Percentiles rank a stretch among this genome's conserved stretches.
These are phyloP conservation scores for Ypsolopha sequella DNA, from an alignment of 2,888 invertebrate species.

Conservation along the genomic window DNA sequence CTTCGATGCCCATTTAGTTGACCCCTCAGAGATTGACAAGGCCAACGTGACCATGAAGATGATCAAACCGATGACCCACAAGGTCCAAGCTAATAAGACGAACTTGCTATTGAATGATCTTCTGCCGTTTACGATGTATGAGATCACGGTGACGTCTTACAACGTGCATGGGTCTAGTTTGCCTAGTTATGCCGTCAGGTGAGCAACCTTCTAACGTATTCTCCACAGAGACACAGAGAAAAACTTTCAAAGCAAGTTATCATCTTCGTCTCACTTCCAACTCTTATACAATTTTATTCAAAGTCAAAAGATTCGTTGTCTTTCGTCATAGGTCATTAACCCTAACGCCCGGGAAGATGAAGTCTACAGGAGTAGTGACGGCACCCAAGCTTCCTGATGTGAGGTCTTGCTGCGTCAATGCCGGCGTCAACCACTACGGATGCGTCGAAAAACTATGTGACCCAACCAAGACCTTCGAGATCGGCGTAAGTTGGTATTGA, in stretches of 20 bases:
- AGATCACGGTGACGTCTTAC: conserved; percentile 78
- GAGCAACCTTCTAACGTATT: conserved; percentile 11
- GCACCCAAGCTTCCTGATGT: conserved; percentile 83
- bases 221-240: background rate
- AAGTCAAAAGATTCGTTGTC: background rate
- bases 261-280: too few species aligned
- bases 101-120: conserved; percentile 73
- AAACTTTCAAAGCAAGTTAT: background rate
- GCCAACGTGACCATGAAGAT: conserved; percentile 31
- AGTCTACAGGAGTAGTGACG: conserved; percentile 65
- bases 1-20: conserved; percentile 73
- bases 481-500: conserved; percentile 39
- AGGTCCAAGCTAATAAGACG: conserved; percentile 72
- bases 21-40: conserved; percentile 51
- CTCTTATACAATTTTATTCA: background rate
- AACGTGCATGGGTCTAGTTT: conserved; percentile 83
- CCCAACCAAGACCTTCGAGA: conserved; percentile 71
- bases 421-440: conserved; percentile 79
- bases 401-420: conserved; percentile 76
- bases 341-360: conserved; percentile 74
- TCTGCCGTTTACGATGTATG: conserved; percentile 86
- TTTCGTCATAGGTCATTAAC: conserved; percentile 79
- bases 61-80: conserved; percentile 46
- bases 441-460: conserved; percentile 86
- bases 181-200: conserved; percentile 79